Evolutionary conservation across 2,113 vertebrate genomes (phyloP).

Genomic region (Dicrurus megarhynchus): DNA sequence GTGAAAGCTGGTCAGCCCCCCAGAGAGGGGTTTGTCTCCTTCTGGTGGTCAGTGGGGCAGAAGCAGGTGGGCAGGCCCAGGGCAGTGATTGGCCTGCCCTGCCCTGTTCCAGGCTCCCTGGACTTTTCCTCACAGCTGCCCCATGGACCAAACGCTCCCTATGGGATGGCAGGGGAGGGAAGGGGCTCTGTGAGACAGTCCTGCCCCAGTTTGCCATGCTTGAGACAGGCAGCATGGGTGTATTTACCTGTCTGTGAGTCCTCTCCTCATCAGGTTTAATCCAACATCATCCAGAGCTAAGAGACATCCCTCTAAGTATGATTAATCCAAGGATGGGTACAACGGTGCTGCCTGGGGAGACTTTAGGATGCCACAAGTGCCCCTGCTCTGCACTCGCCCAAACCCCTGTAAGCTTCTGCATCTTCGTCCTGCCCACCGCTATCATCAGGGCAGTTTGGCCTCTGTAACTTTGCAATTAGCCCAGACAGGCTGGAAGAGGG

Average conservation of each 20-base stretch:
- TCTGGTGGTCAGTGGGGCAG: not conserved
- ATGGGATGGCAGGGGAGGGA: not conserved
- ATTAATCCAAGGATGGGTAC: not conserved
- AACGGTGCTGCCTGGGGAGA: accelerated
- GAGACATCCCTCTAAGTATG: not conserved
- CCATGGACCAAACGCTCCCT: accelerated
- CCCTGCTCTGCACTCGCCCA: not conserved
- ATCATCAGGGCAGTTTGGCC: not conserved
- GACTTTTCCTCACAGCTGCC: not conserved
- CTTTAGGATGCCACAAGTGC: not conserved
- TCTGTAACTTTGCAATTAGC: not conserved
- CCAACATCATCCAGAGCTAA: not conserved
- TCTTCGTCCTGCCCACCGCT: not conserved
- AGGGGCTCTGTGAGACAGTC: not conserved
- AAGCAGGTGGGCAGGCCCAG: not conserved
- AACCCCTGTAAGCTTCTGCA: not conserved
- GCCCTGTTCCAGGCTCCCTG: not conserved
- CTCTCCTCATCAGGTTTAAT: not conserved
- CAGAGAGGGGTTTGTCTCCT: not conserved
- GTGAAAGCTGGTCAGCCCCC: not conserved
- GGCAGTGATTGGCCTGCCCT: not conserved
- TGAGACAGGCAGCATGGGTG: not conserved
- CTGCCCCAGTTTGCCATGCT: not conserved
- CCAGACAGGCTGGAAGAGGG: not conserved
- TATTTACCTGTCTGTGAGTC: not conserved